These are phyloP conservation scores for Belgica antarctica DNA, from an alignment of 2,888 invertebrate genomes.

Conservation along the genomic window DNA sequence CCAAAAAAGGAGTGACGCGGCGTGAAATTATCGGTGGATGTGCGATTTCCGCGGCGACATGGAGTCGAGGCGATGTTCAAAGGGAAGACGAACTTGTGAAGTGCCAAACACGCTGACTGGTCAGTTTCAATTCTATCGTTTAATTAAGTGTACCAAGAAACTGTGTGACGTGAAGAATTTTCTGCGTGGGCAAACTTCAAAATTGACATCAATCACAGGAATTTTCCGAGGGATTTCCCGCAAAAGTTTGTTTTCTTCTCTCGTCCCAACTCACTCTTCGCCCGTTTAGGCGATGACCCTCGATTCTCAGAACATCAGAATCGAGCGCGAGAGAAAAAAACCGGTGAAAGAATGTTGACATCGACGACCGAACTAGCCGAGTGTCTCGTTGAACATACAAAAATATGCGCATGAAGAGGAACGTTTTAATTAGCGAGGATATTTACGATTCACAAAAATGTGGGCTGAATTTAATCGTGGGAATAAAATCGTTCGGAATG, in stretches of 20 bases:
- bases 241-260: background rate
- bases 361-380: background rate
- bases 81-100: too few species aligned
- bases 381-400: background rate
- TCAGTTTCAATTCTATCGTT: background rate
- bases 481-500: background rate
- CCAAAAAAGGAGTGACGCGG: constrained; percentile 25
- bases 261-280: background rate
- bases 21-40: background rate
- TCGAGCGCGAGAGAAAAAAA: too few species aligned
- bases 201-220: background rate
- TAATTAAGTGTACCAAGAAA: background rate
- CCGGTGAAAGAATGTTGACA: constrained; percentile 1
- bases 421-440: background rate
- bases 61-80: constrained; percentile 11
- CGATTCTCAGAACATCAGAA: too few species aligned
- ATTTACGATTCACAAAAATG: background rate
- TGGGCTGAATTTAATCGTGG: constrained; percentile 17
- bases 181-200: background rate
- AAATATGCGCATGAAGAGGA: background rate
- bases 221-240: constrained; percentile 11
- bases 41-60: constrained; percentile 24
- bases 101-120: background rate
- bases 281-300: too few species aligned
- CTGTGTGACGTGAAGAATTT: background rate